Percentiles rank a stretch among this genome's conserved stretches.
Evolutionary conservation across 2,888 invertebrate species (phyloP).

Genomic region (Nymphalis urticae): DNA sequence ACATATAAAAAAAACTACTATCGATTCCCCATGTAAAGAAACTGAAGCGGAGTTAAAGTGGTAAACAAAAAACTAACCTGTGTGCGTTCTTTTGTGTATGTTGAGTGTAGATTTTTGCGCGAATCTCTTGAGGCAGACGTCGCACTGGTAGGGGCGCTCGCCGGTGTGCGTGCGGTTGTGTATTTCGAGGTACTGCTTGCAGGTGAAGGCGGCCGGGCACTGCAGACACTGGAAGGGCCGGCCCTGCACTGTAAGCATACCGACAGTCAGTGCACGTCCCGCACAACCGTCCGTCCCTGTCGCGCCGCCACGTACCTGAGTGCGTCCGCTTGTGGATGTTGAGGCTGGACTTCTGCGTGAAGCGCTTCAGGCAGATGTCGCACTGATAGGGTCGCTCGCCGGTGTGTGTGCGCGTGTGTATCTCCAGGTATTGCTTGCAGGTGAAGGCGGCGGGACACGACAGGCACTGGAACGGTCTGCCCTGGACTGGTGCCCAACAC

Average conservation of each 20-base stretch:
- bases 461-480: slow-evolving; percentile 83
- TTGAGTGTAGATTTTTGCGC: slow-evolving; percentile 91
- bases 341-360: slow-evolving; percentile 91
- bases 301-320: slow-evolving; percentile 79
- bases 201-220: slow-evolving; percentile 82
- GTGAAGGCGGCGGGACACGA: slow-evolving; percentile 82
- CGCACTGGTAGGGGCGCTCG: slow-evolving; percentile 84
- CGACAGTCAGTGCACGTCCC: slow-evolving; percentile 41
- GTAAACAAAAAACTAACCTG: slow-evolving; percentile 68
- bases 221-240: slow-evolving; percentile 83
- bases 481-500: slow-evolving; percentile 81
- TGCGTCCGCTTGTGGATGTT: slow-evolving; percentile 91
- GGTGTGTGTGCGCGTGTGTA: slow-evolving; percentile 84
- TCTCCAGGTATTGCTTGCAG: slow-evolving; percentile 83
- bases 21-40: slow-evolving; percentile 1
- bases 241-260: slow-evolving; percentile 75
- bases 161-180: slow-evolving; percentile 81
- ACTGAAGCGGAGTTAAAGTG: slow-evolving; percentile 19
- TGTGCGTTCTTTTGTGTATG: slow-evolving; percentile 90
- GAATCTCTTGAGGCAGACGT: slow-evolving; percentile 89
- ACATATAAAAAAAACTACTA: slow-evolving; percentile 2
- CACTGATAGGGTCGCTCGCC: slow-evolving; percentile 84
- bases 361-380: slow-evolving; percentile 89
- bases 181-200: slow-evolving; percentile 81
- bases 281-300: slow-evolving; percentile 39